Percentiles rank a stretch among this genome's conserved stretches.
Evolutionary conservation across 2,113 vertebrate species (phyloP).

Genomic region (Zeus faber): DNA sequence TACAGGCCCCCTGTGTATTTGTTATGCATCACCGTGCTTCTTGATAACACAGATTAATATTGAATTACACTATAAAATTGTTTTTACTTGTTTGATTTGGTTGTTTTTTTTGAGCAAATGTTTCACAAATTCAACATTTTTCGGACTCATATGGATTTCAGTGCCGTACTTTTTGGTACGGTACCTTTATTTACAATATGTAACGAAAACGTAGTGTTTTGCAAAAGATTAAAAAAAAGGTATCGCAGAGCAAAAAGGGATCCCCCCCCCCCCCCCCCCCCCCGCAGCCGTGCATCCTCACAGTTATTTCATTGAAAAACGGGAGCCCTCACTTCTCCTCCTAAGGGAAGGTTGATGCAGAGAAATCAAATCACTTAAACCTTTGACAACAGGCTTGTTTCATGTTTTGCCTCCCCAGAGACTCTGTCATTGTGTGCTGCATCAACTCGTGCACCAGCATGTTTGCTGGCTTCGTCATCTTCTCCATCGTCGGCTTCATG

Average conservation of each 20-base stretch:
- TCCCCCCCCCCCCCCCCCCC: neutral
- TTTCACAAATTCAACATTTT: no score
- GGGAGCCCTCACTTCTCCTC: constrained; percentile 5
- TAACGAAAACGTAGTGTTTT: neutral
- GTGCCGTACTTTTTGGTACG: no score
- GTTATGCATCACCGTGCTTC: no score
- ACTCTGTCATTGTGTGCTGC: constrained; percentile 96
- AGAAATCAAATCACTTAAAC: constrained; percentile 25
- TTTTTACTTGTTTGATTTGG: no score
- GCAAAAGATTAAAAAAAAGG: neutral
- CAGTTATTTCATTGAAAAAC: neutral
- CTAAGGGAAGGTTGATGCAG: constrained; percentile 14
- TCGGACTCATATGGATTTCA: neutral
- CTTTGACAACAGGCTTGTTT: constrained; percentile 39
- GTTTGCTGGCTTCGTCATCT: constrained; percentile 98
- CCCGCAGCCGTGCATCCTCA: no score
- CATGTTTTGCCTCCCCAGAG: constrained; percentile 76
- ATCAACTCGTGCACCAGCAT: constrained; percentile 98
- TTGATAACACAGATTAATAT: no score
- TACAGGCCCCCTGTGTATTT: constrained; percentile 1
- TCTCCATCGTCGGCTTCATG: constrained; percentile 99
- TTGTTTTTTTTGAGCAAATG: no score
- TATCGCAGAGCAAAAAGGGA: neutral
- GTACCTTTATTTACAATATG: no score
- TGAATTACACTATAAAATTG: no score